Percentiles rank a stretch among this genome's conserved stretches.
Conservation (phyloP, 2,888 invertebrate genomes). For the Xylophagus ater region DNA sequence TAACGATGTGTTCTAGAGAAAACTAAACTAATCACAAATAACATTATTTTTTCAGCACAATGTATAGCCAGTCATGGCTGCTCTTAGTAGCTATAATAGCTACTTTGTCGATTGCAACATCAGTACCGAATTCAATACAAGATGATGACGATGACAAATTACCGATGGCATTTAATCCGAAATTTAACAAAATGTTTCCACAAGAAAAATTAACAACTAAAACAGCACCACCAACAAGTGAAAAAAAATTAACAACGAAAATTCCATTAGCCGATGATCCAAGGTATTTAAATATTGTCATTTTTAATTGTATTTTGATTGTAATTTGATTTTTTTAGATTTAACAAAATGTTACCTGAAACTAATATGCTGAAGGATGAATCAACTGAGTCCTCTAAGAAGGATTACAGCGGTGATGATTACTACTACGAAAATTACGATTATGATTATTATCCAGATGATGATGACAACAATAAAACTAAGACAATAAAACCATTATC, state of each 20-base stretch:
- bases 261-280: slow-evolving; percentile 25
- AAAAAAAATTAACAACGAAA: slow-evolving; percentile 23
- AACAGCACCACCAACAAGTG: slow-evolving; percentile 9
- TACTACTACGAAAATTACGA: slow-evolving; percentile 26
- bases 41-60: slow-evolving; percentile 18
- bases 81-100: slow-evolving; percentile 27
- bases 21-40: too few species aligned
- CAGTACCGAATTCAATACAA: slow-evolving; percentile 24
- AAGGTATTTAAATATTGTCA: slow-evolving; percentile 5
- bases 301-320: not conserved
- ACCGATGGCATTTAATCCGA: slow-evolving; percentile 14
- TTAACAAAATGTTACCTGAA: slow-evolving; percentile 33
- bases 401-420: slow-evolving; percentile 21
- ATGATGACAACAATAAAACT: slow-evolving; percentile 18
- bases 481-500: too few species aligned
- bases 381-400: slow-evolving; percentile 20
- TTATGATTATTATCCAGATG: slow-evolving; percentile 19
- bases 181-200: slow-evolving; percentile 26
- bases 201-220: slow-evolving; percentile 12
- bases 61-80: slow-evolving; percentile 38
- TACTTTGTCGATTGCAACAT: slow-evolving; percentile 23
- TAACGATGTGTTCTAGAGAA: too few species aligned
- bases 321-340: slow-evolving; percentile 20
- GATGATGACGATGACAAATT: slow-evolving; percentile 19
- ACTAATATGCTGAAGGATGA: slow-evolving; percentile 17